Evolutionary conservation across 2,113 vertebrate genomes (phyloP).

Genomic region (Campylorhamphus procurvoides): DNA sequence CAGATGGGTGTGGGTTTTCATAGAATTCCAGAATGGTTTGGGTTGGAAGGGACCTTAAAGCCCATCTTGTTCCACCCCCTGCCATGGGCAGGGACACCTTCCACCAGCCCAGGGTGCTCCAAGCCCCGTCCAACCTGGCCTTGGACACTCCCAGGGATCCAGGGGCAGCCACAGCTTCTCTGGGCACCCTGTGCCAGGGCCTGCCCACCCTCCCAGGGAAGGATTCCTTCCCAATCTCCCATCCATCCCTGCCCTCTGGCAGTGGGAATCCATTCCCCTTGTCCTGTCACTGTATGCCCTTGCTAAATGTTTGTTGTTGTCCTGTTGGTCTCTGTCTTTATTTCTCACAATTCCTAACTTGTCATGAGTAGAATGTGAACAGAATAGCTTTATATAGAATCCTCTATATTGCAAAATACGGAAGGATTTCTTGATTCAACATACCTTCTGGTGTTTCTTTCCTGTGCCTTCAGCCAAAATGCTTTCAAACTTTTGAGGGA

Average conservation of each 20-base stretch:
- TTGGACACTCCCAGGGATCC: neutral
- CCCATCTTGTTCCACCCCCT: fast-evolving
- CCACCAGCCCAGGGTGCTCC: neutral
- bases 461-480: neutral
- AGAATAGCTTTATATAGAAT: neutral
- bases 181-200: neutral
- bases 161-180: neutral
- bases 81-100: neutral
- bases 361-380: neutral
- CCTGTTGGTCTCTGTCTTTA: neutral
- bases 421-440: neutral
- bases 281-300: neutral
- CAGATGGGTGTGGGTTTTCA: neutral
- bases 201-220: neutral
- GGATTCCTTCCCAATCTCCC: neutral
- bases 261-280: neutral
- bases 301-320: neutral
- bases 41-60: neutral
- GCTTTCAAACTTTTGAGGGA: neutral
- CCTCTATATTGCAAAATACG: neutral
- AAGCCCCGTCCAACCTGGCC: neutral
- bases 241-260: fast-evolving
- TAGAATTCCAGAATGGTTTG: neutral
- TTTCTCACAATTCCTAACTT: neutral
- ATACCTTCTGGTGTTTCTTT: neutral